phyloP scores from a whole-genome alignment of 2,888 invertebrate species.

The Acrobasis suavella region DNA sequence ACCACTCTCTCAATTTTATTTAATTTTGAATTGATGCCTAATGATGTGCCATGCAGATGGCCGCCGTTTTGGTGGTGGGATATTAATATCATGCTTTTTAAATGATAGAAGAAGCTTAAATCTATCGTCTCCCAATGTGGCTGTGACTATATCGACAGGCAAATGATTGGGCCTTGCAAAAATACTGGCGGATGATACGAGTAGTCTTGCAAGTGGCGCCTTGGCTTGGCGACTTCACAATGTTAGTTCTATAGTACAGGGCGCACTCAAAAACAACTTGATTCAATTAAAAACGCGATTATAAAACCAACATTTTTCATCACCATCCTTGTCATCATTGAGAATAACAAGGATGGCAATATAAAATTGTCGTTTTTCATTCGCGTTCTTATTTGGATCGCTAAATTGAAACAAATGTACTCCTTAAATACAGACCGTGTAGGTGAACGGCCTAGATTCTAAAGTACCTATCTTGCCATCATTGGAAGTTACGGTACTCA shows the following conservation, averaged over 20 bases:
- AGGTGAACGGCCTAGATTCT: neutral
- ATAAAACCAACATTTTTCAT: neutral
- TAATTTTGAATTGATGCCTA: neutral
- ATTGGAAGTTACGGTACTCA: neutral
- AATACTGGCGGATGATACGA: conserved; percentile 63
- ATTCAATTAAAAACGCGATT: neutral
- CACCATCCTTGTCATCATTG: no score
- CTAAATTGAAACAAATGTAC: conserved; percentile 39
- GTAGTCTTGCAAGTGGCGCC: conserved; percentile 74
- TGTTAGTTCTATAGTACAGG: neutral
- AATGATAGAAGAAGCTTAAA: conserved; percentile 77
- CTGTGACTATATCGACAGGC: conserved; percentile 74
- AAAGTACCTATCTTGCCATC: neutral
- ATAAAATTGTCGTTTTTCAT: no score
- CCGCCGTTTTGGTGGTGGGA: conserved; percentile 52
- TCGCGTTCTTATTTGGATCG: no score
- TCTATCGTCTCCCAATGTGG: conserved; percentile 75
- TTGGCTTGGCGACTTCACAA: conserved; percentile 58
- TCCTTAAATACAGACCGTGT: neutral
- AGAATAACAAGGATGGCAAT: no score
- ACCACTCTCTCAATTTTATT: conserved; percentile 36
- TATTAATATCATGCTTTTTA: conserved; percentile 78
- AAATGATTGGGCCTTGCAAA: conserved; percentile 76
- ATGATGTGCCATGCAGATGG: conserved; percentile 42
- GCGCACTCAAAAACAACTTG: neutral